These are phyloP conservation scores for Siphamia tubifer DNA, from an alignment of 2,113 vertebrate genomes.

Conservation along the genomic window DNA sequence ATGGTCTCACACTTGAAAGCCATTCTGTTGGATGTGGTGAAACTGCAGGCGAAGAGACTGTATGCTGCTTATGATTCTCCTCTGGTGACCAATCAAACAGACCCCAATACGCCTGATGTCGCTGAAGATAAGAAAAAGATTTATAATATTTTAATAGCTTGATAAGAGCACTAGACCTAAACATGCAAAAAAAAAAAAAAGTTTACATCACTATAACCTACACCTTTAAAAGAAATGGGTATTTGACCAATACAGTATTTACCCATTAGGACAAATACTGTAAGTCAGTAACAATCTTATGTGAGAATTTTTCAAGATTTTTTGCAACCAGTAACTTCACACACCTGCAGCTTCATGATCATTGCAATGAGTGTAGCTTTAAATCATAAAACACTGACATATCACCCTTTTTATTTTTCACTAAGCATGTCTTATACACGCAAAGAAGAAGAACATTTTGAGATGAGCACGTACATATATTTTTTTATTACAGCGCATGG, in stretches of 20 bases:
- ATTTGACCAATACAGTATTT: neutral
- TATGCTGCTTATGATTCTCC: conserved; percentile 99
- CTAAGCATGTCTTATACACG: too few relatives aligned
- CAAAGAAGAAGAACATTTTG: neutral
- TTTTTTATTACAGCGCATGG: neutral
- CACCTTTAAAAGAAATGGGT: neutral
- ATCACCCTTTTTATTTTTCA: too few relatives aligned
- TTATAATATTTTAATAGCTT: neutral
- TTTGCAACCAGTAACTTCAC: neutral
- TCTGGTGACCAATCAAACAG: conserved; percentile 97
- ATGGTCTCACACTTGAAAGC: conserved; percentile 92
- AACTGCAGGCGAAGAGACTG: conserved; percentile 96
- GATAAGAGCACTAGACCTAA: neutral
- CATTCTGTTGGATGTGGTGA: conserved; percentile 95
- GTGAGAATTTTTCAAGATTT: too few relatives aligned
- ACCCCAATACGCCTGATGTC: conserved; percentile 96
- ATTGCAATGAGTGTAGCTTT: neutral
- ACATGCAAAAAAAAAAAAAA: neutral
- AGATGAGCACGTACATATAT: neutral
- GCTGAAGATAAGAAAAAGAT: conserved; percentile 69
- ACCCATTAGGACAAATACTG: neutral
- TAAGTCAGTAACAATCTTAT: too few relatives aligned
- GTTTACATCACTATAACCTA: neutral
- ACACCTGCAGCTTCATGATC: neutral
- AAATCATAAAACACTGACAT: neutral